A percentile compares a stretch with the other conserved stretches of the same genome.
These are phyloP conservation scores for Sus cebifrons DNA, from an alignment of 2,797 vertebrate species.

Conservation along the genomic window DNA sequence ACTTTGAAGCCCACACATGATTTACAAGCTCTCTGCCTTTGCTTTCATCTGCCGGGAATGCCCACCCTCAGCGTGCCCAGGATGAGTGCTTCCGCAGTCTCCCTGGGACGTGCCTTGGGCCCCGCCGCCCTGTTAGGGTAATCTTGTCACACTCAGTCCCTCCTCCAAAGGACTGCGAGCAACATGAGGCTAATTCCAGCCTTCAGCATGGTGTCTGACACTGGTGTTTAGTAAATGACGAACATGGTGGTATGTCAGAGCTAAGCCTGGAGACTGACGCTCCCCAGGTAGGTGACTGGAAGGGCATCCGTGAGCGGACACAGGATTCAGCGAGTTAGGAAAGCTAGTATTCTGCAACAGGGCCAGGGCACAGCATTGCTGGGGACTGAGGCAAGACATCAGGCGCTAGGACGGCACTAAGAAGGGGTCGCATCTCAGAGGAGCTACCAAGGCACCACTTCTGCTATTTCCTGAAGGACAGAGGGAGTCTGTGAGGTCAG, in stretches of 20 bases:
- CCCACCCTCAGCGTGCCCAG: too few relatives aligned
- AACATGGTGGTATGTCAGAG: not conserved
- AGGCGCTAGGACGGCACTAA: not conserved
- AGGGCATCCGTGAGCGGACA: not conserved
- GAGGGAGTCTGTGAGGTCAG: not conserved
- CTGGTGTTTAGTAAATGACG: not conserved
- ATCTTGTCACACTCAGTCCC: not conserved
- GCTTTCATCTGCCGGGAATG: not conserved
- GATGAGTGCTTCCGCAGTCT: not conserved
- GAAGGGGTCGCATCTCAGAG: not conserved
- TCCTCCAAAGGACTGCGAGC: not conserved
- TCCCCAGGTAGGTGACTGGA: not conserved
- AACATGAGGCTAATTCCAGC: not conserved
- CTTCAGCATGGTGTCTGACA: not conserved
- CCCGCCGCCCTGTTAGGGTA: not conserved
- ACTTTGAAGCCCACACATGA: not conserved
- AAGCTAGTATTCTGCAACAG: not conserved
- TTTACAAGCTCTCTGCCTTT: not conserved
- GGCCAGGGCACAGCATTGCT: accelerated
- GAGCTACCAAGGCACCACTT: not conserved
- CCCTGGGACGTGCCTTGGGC: not conserved
- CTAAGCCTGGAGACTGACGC: not conserved
- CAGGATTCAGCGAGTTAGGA: not conserved
- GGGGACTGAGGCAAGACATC: not conserved
- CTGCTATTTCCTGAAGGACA: not conserved